Evolutionary conservation across 1,140 invertebrate species (phyloP), one percentile per base, ranked within the genome.

Genomic region (Notospermus geniculatus): DNA sequence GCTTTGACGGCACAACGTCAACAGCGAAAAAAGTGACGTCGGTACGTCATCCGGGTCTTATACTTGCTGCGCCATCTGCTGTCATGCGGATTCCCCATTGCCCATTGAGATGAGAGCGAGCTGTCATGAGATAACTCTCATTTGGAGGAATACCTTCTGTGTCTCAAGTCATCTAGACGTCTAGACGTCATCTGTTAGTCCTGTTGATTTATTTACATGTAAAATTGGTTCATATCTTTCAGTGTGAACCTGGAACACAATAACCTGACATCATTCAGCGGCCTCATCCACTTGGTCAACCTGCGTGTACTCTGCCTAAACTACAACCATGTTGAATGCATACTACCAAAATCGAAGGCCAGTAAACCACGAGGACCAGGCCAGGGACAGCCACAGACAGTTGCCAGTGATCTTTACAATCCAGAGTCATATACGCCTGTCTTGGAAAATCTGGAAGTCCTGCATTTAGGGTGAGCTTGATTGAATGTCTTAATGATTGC

Each of bases 181-280:
- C n/a, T n/a, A n/a, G n/a, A n/a, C n/a, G n/a, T n/a, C n/a, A n/a
- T n/a, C n/a, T n/a, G n/a, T n/a, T n/a, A n/a, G n/a, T n/a, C n/a
- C n/a, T n/a, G n/a, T n/a, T n/a, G n/a, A n/a, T n/a, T n/a, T n/a
- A n/a, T n/a, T n/a, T n/a, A n/a, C n/a, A n/a, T n/a, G n/a, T n/a
- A n/a, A n/a, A n/a, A n/a, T n/a, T n/a, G n/a, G n/a, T n/a, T 52
- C 50, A 7, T 19, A 59, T 43, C 36, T 77, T 76, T 54, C 67
- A 80, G 78, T 71, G 66, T 82, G 5, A 82, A 82, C 62, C 57
- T 82, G 39, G 79, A 82, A 63, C 71, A 82, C 63, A 82, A 82
- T 60, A 80, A 80, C 60, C 60, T 82, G 39, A 76, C 73, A 1
- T 78, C 76, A 4, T 80, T 82, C 58, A 75, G 74, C 65, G 79